phyloP scores from a whole-genome alignment of 2,113 vertebrate genomes.

The Rhabdomys dilectus region DNA sequence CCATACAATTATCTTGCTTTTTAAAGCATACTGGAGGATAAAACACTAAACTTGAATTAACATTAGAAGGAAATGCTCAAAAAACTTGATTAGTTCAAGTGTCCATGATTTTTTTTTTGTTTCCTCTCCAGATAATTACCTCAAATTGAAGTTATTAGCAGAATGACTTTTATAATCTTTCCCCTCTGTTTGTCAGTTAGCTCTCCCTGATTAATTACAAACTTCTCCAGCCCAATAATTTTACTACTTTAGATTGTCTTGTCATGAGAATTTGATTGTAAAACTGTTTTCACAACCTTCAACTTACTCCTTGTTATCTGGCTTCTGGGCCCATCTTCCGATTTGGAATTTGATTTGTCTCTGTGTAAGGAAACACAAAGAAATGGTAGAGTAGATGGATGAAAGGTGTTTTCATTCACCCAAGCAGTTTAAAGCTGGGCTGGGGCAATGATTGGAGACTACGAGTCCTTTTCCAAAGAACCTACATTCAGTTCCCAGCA shows the following conservation, averaged over 20 bases:
- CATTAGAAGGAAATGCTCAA: conserved; percentile 31
- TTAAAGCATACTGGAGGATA: background rate
- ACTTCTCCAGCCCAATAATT: conserved; percentile 15
- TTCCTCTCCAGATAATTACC: conserved; percentile 53
- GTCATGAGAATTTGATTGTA: background rate
- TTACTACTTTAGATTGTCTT: background rate
- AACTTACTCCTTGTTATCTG: background rate
- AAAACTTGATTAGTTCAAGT: conserved; percentile 40
- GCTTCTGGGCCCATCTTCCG: background rate
- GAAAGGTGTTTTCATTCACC: background rate
- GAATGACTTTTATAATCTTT: conserved; percentile 1
- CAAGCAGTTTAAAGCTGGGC: background rate
- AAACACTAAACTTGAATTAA: conserved; percentile 42
- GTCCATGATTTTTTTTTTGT: conserved; percentile 45
- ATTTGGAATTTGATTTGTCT: conserved; percentile 8
- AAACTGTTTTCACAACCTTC: conserved; percentile 18
- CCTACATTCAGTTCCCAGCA: background rate
- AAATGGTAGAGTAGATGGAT: background rate
- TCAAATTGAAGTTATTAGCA: conserved; percentile 53
- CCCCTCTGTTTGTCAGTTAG: background rate
- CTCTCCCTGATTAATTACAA: conserved; percentile 36
- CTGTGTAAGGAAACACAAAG: background rate
- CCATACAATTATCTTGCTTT: background rate
- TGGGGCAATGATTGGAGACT: background rate
- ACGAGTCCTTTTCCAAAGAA: background rate